These are phyloP conservation scores for Proctacanthus coquilletti DNA, from an alignment of 1,140 invertebrate species.

Conservation along the genomic window DNA sequence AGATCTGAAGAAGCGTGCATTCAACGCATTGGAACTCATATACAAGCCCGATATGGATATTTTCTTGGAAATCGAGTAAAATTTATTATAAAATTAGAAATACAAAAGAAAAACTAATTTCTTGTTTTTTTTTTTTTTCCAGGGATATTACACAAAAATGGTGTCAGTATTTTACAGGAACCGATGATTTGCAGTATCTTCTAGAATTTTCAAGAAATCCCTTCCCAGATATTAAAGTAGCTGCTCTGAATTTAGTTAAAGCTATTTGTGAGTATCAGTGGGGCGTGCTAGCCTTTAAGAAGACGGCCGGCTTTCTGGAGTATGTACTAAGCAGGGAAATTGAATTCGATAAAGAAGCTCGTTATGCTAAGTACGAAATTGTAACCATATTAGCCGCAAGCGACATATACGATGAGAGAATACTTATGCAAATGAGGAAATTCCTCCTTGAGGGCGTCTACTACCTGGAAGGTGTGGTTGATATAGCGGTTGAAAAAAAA, in stretches of 20 bases:
- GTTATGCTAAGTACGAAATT: slow-evolving; percentile 57
- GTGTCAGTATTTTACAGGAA: slow-evolving; percentile 32
- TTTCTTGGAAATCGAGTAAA: slow-evolving; percentile 12
- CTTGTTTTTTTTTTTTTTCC: slow-evolving; percentile 5
- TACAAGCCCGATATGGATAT: slow-evolving; percentile 29
- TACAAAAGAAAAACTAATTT: slow-evolving; percentile 5
- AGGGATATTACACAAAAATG: slow-evolving; percentile 33
- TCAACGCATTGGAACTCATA: slow-evolving; percentile 42
- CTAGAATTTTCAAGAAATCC: slow-evolving; percentile 40
- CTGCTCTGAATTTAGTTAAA: slow-evolving; percentile 36
- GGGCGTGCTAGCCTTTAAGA: slow-evolving; percentile 43
- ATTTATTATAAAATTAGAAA: not conserved
- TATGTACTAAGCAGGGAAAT: slow-evolving; percentile 54
- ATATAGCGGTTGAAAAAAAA: slow-evolving; percentile 47
- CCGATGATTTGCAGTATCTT: slow-evolving; percentile 28
- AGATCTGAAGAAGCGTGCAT: slow-evolving; percentile 40
- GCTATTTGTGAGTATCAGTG: slow-evolving; percentile 39
- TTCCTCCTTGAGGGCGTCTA: slow-evolving; percentile 59
- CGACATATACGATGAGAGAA: slow-evolving; percentile 44
- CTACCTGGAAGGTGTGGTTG: slow-evolving; percentile 43
- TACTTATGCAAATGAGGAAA: slow-evolving; percentile 39
- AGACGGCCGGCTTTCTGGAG: slow-evolving; percentile 49
- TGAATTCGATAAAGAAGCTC: slow-evolving; percentile 52
- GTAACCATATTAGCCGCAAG: slow-evolving; percentile 47
- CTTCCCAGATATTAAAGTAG: slow-evolving; percentile 44